A percentile compares a stretch with the other conserved stretches of the same genome.
Evolutionary conservation across 2,888 invertebrate species (phyloP).

Genomic region (Sarcophaga variegata): DNA sequence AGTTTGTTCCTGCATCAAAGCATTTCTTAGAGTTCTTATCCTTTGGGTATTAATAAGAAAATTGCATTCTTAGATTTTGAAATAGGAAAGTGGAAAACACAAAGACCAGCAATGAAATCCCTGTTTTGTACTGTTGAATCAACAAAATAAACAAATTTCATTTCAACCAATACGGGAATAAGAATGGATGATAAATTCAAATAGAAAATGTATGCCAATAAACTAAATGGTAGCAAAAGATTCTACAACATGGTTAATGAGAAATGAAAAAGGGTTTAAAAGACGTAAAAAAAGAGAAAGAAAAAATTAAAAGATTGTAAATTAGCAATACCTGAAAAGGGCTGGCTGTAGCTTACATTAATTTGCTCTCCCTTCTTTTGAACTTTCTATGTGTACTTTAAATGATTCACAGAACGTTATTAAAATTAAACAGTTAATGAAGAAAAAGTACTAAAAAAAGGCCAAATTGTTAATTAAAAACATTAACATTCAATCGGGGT

Average conservation of each 20-base stretch:
- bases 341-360: not conserved
- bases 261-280: slow-evolving; percentile 41
- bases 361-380: too few relatives aligned
- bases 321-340: slow-evolving; percentile 11
- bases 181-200: not conserved
- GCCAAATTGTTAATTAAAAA: too few relatives aligned
- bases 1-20: slow-evolving; percentile 61
- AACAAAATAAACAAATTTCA: slow-evolving; percentile 57
- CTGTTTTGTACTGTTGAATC: slow-evolving; percentile 46
- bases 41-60: slow-evolving; percentile 69
- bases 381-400: not conserved
- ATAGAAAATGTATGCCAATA: slow-evolving; percentile 41
- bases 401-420: too few relatives aligned
- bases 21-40: slow-evolving; percentile 61
- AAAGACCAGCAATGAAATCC: slow-evolving; percentile 46
- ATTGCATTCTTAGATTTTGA: slow-evolving; percentile 63
- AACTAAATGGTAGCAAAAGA: slow-evolving; percentile 28
- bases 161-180: slow-evolving; percentile 35
- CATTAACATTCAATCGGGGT: too few relatives aligned
- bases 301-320: not conserved
- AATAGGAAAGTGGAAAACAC: slow-evolving; percentile 22
- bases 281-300: slow-evolving; percentile 16
- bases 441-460: too few relatives aligned
- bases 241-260: not conserved
- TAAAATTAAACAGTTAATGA: too few relatives aligned